Conservation (phyloP, 2,113 vertebrate genomes). For the Procavia capensis region DNA sequence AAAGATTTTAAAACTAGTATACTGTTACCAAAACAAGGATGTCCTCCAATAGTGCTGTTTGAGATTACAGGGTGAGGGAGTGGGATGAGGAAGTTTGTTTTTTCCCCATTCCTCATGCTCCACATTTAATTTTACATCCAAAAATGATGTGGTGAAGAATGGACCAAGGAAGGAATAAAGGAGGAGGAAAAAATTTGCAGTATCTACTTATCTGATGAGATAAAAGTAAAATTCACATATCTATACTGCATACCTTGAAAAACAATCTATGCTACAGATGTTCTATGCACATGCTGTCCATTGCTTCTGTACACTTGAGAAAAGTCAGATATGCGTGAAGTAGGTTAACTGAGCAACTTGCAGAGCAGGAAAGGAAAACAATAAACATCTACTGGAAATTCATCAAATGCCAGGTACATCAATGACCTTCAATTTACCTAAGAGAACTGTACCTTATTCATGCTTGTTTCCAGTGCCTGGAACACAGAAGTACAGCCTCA, state of each 20-base stretch:
- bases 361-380: background rate
- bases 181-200: background rate
- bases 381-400: background rate
- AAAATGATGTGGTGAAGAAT: background rate
- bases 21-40: background rate
- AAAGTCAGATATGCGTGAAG: background rate
- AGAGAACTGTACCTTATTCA: background rate
- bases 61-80: background rate
- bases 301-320: background rate
- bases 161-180: background rate
- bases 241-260: background rate
- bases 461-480: background rate
- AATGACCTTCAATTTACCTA: background rate
- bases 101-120: background rate
- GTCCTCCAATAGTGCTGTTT: background rate
- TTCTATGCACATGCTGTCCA: background rate
- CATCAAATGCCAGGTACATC: background rate
- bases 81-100: background rate
- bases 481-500: slow-evolving; percentile 21
- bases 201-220: background rate
- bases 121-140: background rate
- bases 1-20: background rate
- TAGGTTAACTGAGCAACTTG: background rate
- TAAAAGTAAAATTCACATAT: background rate
- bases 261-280: background rate